These are phyloP conservation scores for Drosophila dives DNA, from an alignment of 2,888 invertebrate genomes.

Conservation along the genomic window DNA sequence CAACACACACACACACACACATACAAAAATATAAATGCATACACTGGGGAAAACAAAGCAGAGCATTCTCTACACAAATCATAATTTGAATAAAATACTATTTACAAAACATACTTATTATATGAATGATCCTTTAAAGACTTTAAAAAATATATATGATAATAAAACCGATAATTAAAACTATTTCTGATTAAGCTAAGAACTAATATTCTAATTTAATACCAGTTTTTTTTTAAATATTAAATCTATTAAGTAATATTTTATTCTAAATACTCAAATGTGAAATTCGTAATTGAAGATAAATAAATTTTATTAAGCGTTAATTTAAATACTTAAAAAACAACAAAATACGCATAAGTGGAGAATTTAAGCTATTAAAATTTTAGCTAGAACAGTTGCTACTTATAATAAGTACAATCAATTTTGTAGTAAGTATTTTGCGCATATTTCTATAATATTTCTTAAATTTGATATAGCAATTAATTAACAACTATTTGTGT, in stretches of 20 bases:
- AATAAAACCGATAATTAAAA: not conserved
- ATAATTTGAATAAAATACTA: not conserved
- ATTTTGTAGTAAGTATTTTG: not conserved
- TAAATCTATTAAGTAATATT: not conserved
- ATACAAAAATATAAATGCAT: not conserved
- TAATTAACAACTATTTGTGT: not conserved
- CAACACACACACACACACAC: slow-evolving; percentile 13
- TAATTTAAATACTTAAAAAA: not conserved
- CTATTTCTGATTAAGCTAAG: not conserved
- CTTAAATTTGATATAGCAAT: not conserved
- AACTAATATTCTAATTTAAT: not conserved
- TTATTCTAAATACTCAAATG: not conserved
- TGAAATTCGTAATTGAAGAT: not conserved
- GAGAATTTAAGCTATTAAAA: too few relatives aligned
- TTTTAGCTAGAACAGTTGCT: too few relatives aligned
- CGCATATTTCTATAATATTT: not conserved
- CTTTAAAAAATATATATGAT: not conserved
- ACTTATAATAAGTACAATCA: not conserved
- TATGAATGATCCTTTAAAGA: not conserved
- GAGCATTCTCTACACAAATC: not conserved
- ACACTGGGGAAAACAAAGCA: not conserved
- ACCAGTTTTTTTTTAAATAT: not conserved
- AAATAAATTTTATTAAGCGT: not conserved
- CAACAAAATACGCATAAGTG: too few relatives aligned
- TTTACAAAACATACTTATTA: not conserved